A percentile compares a stretch with the other conserved stretches of the same genome.
phyloP scores from a whole-genome alignment of 2,888 invertebrate genomes.

The Trachelus iudaicus region DNA sequence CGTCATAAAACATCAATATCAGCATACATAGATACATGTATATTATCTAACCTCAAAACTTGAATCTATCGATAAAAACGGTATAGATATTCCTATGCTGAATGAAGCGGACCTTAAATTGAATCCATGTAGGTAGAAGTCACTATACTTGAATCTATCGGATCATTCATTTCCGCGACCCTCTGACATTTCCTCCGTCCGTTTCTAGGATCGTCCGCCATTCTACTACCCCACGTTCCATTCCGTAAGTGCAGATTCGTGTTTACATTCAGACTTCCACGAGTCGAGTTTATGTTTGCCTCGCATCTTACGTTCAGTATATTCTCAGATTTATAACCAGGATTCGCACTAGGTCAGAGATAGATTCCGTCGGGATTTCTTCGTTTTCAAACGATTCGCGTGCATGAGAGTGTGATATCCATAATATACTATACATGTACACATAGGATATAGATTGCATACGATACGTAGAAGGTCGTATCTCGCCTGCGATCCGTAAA shows the following conservation, averaged over 20 bases:
- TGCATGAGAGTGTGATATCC: background rate
- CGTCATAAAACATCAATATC: background rate
- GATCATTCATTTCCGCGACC: constrained; percentile 7
- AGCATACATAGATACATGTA: background rate
- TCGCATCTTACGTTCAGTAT: constrained; percentile 11
- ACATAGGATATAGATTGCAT: background rate
- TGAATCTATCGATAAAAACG: background rate
- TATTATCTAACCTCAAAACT: background rate
- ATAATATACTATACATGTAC: background rate
- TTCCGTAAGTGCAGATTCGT: constrained; percentile 49
- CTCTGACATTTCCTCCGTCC: constrained; percentile 17
- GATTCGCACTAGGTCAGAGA: constrained; percentile 23
- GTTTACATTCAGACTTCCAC: constrained; percentile 42
- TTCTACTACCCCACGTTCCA: constrained; percentile 7
- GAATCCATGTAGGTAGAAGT: background rate
- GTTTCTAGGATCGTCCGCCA: constrained; percentile 20
- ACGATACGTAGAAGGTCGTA: background rate
- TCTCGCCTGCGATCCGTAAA: background rate
- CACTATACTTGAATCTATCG: background rate
- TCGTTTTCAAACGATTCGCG: background rate
- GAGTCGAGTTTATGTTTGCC: constrained; percentile 18
- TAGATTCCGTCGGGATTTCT: background rate
- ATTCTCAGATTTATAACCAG: constrained; percentile 21
- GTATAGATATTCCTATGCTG: background rate
- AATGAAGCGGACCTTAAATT: background rate